Evolutionary conservation across 1,140 invertebrate genomes (phyloP).

Genomic region (Drosophila sulfurigaster): DNA sequence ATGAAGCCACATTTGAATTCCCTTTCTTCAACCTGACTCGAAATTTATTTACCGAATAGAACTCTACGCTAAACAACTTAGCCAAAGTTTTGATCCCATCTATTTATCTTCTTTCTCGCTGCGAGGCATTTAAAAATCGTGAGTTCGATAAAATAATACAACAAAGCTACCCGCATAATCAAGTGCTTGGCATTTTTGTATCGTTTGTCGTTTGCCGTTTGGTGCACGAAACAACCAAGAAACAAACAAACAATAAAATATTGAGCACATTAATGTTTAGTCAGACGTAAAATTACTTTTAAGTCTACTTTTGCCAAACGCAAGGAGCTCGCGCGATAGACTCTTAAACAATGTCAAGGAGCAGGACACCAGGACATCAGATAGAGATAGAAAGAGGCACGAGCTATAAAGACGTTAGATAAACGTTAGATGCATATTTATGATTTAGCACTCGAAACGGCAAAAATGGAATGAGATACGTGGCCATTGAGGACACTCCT

Average conservation of each 20-base stretch:
- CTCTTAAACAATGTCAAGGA: conserved; percentile 43
- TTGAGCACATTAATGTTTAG: conserved; percentile 85
- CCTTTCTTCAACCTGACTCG: no score
- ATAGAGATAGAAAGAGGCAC: neutral
- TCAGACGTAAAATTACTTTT: conserved; percentile 85
- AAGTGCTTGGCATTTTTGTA: conserved; percentile 44
- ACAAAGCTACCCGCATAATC: conserved; percentile 68
- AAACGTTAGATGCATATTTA: conserved; percentile 82
- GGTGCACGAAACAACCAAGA: conserved; percentile 63
- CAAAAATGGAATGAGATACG: conserved; percentile 27
- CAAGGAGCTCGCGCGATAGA: conserved; percentile 11
- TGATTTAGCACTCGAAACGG: conserved; percentile 70
- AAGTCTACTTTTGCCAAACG: conserved; percentile 70
- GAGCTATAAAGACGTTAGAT: conserved; percentile 79
- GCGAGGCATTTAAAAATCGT: conserved; percentile 49
- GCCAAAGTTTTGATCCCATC: conserved; percentile 22
- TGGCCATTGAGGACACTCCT: conserved; percentile 18
- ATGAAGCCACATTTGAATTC: no score
- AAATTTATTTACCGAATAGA: no score
- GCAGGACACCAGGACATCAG: neutral
- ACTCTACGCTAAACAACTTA: no score
- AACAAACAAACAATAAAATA: conserved; percentile 85
- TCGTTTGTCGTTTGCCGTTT: conserved; percentile 42
- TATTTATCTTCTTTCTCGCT: conserved; percentile 41
- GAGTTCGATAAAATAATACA: conserved; percentile 40